A percentile compares a stretch with the other conserved stretches of the same genome.
Evolutionary conservation across 2,888 invertebrate genomes (phyloP).

Genomic region (Morinoia aosen): DNA sequence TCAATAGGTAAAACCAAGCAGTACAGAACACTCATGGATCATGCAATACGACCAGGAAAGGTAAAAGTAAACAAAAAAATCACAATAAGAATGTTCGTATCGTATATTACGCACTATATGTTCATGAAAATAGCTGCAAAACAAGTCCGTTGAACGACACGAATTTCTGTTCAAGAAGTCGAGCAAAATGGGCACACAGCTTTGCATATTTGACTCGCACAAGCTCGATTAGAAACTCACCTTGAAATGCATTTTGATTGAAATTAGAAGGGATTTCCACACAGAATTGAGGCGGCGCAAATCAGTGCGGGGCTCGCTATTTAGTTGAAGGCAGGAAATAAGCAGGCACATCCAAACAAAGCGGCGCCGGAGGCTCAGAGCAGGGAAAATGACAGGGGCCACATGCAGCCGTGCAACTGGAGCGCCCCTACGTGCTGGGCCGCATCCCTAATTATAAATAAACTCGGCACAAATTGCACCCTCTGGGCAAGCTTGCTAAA

Average conservation of each 20-base stretch:
- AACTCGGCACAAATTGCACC: neutral
- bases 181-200: neutral
- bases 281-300: neutral
- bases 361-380: neutral
- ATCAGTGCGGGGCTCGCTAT: neutral
- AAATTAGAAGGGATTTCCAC: neutral
- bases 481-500: neutral
- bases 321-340: neutral
- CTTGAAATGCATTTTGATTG: neutral
- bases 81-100: too few relatives aligned
- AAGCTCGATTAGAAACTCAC: neutral
- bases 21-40: too few relatives aligned
- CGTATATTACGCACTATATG: neutral
- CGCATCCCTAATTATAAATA: neutral
- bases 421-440: neutral
- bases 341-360: neutral
- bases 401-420: neutral
- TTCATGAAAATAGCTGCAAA: neutral
- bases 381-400: neutral
- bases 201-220: neutral
- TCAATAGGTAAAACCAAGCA: too few relatives aligned
- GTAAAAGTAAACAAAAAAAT: too few relatives aligned
- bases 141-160: neutral
- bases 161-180: neutral
- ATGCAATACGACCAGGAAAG: too few relatives aligned